Evolutionary conservation across 2,888 invertebrate species (phyloP).

Genomic region (Pandemis heparana): DNA sequence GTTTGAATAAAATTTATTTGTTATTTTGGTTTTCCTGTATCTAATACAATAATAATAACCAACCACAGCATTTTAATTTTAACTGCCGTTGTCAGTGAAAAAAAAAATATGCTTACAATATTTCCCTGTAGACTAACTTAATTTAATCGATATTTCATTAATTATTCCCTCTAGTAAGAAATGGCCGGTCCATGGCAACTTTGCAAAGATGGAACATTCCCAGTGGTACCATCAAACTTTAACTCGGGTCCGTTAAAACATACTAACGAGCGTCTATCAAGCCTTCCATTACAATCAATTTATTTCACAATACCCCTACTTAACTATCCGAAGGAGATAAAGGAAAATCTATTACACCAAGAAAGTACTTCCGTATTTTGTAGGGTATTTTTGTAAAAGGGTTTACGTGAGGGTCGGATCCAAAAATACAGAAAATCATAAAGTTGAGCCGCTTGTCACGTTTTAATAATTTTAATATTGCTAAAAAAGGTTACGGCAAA

Average conservation of each 20-base stretch:
- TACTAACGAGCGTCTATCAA: conserved; percentile 3
- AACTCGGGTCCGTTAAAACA: not conserved
- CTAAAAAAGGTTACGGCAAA: not conserved
- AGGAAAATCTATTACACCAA: conserved; percentile 26
- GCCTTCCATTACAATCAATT: conserved; percentile 25
- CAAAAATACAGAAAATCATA: not conserved
- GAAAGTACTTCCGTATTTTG: conserved; percentile 23
- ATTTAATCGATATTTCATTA: not conserved
- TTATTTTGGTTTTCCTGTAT: too few species aligned
- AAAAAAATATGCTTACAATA: not conserved
- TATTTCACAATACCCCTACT: conserved; percentile 17
- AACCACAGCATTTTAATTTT: too few species aligned
- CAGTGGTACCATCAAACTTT: not conserved
- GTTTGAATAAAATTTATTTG: too few species aligned
- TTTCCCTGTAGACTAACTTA: not conserved
- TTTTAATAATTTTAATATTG: not conserved
- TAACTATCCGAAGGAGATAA: conserved; percentile 20
- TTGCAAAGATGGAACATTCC: not conserved
- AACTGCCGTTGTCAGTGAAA: too few species aligned
- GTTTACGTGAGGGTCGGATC: not conserved
- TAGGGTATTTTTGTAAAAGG: conserved; percentile 2
- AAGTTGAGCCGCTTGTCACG: not conserved
- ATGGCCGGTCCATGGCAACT: not conserved
- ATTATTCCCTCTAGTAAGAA: conserved; percentile 1
- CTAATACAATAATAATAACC: too few species aligned